Percentiles rank a stretch among this genome's conserved stretches.
Conservation (phyloP, 2,797 vertebrate genomes). For the Tenualosa ilisha region DNA sequence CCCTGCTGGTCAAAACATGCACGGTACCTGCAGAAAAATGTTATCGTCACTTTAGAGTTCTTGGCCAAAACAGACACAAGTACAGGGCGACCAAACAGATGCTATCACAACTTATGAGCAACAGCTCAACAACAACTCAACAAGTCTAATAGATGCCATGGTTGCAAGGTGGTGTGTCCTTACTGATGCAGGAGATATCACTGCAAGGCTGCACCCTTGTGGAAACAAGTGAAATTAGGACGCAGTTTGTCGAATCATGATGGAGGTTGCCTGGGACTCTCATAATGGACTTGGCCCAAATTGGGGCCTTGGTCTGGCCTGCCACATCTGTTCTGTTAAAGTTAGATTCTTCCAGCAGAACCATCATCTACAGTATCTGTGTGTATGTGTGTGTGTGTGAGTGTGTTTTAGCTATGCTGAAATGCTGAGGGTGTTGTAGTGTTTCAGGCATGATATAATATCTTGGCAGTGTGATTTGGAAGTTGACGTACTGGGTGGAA, state of each 20-base stretch:
- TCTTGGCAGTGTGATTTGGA: constrained; percentile 6
- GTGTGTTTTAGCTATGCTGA: not conserved
- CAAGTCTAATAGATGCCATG: not conserved
- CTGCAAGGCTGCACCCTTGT: constrained; percentile 22
- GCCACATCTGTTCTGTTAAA: not conserved
- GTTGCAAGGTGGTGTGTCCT: not conserved
- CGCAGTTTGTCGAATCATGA: not conserved
- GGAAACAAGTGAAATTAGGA: constrained; percentile 11
- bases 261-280: not conserved
- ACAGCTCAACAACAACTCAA: not conserved
- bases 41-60: not conserved
- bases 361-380: not conserved
- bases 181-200: not conserved
- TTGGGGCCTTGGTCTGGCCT: not conserved
- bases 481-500: constrained; percentile 30
- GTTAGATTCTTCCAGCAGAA: not conserved
- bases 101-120: not conserved
- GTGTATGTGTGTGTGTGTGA: constrained; percentile 4
- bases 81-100: not conserved
- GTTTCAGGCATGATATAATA: constrained; percentile 21
- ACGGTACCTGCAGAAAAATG: not conserved
- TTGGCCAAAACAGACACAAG: too few species aligned
- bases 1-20: constrained; percentile 12
- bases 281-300: not conserved
- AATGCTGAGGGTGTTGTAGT: constrained; percentile 13